A percentile compares a stretch with the other conserved stretches of the same genome.
These are phyloP conservation scores for Ethmia dodecea DNA, from an alignment of 2,888 invertebrate species.

Conservation along the genomic window DNA sequence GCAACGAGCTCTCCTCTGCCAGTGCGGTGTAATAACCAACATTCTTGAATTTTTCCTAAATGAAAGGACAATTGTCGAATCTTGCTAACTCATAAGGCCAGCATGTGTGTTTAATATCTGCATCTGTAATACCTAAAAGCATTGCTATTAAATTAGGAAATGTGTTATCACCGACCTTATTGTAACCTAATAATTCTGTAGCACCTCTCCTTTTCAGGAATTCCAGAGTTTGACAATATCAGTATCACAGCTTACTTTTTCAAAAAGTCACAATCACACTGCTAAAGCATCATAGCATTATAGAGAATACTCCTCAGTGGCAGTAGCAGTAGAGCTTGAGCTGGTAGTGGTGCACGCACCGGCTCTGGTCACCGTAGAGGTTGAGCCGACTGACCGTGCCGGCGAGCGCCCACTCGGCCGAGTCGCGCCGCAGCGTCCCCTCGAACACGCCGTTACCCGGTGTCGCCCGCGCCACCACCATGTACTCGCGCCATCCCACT, in stretches of 20 bases:
- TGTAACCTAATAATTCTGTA: conserved; percentile 89
- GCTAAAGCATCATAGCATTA: too few species aligned
- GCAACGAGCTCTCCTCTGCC: conserved; percentile 83
- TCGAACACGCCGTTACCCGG: conserved; percentile 89
- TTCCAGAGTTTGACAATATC: conserved; percentile 77
- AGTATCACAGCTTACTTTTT: too few species aligned
- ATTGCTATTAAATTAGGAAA: conserved; percentile 91
- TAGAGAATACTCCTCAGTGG: too few species aligned
- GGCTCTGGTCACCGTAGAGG: conserved; percentile 88
- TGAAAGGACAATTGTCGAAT: conserved; percentile 85
- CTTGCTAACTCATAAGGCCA: conserved; percentile 65
- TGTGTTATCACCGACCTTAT: conserved; percentile 94
- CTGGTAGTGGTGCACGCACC: conserved; percentile 84
- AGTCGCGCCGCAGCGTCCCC: conserved; percentile 80
- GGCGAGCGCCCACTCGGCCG: conserved; percentile 63
- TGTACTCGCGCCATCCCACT: conserved; percentile 77
- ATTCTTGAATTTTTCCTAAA: conserved; percentile 85
- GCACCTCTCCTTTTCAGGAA: conserved; percentile 78
- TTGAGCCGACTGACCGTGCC: conserved; percentile 89
- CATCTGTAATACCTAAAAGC: conserved; percentile 80
- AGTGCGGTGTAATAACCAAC: conserved; percentile 83
- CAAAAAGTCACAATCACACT: too few species aligned
- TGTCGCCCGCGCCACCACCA: conserved; percentile 78
- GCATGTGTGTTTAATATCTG: conserved; percentile 78
- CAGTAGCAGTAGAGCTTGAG: conserved; percentile 90